phyloP scores from a whole-genome alignment of 2,888 invertebrate genomes.

The Notodonta dromedarius region DNA sequence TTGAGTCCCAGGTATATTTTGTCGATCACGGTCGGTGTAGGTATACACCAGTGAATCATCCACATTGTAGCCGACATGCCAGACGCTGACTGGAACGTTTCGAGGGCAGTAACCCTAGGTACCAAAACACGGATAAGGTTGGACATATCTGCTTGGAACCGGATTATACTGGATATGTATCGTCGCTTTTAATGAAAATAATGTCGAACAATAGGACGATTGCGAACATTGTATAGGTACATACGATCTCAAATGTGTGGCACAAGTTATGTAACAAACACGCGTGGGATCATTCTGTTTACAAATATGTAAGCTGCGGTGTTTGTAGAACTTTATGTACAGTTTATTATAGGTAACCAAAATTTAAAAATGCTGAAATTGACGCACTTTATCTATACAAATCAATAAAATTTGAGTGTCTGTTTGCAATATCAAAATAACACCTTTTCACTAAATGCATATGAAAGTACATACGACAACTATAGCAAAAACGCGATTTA shows the following conservation, averaged over 20 bases:
- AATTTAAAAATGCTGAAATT: no score
- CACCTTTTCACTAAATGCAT: no score
- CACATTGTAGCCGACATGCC: constrained; percentile 24
- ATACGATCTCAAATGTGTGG: not conserved
- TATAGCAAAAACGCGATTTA: no score
- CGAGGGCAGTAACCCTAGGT: constrained; percentile 19
- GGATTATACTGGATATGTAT: not conserved
- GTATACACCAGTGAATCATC: constrained; percentile 44
- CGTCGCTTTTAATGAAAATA: not conserved
- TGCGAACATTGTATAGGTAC: not conserved
- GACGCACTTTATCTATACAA: no score
- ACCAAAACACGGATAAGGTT: constrained; percentile 17
- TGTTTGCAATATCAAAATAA: no score
- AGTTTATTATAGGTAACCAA: no score
- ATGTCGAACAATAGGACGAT: constrained; percentile 1
- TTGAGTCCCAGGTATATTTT: constrained; percentile 34
- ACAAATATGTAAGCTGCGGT: no score
- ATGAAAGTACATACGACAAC: no score
- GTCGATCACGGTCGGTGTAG: constrained; percentile 26
- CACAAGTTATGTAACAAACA: not conserved
- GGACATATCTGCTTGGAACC: constrained; percentile 19
- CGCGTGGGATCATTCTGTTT: not conserved
- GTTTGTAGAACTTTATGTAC: no score
- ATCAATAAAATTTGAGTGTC: no score
- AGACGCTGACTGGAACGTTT: not conserved